Conservation (phyloP, 2,797 vertebrate species). For the Hippopotamyrus pictus region DNA sequence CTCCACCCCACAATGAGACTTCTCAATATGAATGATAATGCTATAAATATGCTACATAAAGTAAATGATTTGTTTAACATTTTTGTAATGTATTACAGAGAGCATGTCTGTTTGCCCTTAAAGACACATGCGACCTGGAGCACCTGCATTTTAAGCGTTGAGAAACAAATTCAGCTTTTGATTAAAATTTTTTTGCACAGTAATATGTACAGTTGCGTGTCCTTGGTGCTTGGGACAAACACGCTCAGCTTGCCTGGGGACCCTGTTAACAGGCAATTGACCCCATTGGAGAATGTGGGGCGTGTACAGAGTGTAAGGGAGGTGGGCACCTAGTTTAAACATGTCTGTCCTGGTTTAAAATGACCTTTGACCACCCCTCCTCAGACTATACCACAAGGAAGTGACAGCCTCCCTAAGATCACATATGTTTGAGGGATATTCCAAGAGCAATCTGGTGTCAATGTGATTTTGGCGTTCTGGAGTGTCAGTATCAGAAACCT, state of each 20-base stretch:
- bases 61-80: neutral
- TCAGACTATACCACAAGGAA: constrained; percentile 3
- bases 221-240: constrained; percentile 28
- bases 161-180: neutral
- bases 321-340: constrained; percentile 17
- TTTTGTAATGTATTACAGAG: neutral
- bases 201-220: neutral
- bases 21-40: neutral
- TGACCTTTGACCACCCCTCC: constrained; percentile 8
- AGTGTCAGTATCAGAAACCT: neutral
- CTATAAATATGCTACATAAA: neutral
- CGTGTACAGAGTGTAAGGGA: constrained; percentile 12
- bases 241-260: constrained; percentile 22
- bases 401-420: neutral
- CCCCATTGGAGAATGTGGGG: constrained; percentile 29
- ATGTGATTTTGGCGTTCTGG: neutral
- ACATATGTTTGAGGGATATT: neutral
- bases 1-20: neutral
- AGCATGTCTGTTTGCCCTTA: neutral
- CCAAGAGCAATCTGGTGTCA: neutral
- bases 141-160: neutral
- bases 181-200: constrained; percentile 10
- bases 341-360: constrained; percentile 24
- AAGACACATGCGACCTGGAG: neutral
- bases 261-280: constrained; percentile 27